Evolutionary conservation across 2,888 invertebrate genomes (phyloP).

Genomic region (Cataglyphis altisquamis): DNA sequence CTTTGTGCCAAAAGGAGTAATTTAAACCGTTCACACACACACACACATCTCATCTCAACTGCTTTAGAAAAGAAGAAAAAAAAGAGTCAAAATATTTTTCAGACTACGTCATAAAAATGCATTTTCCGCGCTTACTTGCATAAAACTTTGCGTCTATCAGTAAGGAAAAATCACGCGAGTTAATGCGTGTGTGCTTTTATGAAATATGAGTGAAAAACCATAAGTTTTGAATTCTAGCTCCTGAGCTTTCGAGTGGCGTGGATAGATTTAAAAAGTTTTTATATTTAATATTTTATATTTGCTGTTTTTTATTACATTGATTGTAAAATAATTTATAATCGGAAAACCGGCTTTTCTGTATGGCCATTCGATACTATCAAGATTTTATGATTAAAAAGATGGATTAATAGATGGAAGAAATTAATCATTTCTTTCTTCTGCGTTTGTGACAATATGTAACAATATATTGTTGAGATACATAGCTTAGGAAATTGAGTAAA

Average conservation of each 20-base stretch:
- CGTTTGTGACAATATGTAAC: not conserved
- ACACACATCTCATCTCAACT: not conserved
- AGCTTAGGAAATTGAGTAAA: not conserved
- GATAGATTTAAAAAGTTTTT: not conserved
- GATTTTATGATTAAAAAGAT: constrained; percentile 3
- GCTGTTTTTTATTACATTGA: not conserved
- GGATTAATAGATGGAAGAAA: not conserved
- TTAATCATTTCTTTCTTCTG: not conserved
- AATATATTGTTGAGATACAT: not conserved
- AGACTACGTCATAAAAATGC: not conserved
- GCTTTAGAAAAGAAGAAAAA: not conserved
- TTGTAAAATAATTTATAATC: not conserved
- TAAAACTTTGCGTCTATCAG: not conserved
- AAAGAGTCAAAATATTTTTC: not conserved
- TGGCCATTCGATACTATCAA: not conserved
- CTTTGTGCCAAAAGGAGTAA: not conserved
- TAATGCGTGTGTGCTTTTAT: not conserved
- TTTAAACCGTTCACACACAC: not conserved
- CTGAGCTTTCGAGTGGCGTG: not conserved
- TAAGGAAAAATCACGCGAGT: not conserved
- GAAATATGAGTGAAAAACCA: not conserved
- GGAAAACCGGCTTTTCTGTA: not conserved
- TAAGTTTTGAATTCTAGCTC: not conserved
- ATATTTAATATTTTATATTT: not conserved
- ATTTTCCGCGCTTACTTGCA: not conserved